phyloP scores from a whole-genome alignment of 2,113 vertebrate genomes.

The Herpailurus yagouaroundi region DNA sequence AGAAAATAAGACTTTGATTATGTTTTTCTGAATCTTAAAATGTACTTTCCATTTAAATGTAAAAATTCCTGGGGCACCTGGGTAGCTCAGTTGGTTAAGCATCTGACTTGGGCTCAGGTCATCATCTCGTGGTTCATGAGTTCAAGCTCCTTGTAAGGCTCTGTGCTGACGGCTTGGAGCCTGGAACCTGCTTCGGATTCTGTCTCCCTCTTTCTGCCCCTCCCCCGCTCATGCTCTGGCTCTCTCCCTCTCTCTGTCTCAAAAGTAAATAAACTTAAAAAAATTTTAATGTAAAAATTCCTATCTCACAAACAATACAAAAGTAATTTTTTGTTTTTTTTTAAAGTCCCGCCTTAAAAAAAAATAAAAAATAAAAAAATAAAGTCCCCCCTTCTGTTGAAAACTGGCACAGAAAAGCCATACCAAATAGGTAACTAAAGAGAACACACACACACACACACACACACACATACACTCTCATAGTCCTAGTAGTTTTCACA shows the following conservation, averaged over 20 bases:
- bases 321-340: not conserved
- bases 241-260: too few relatives aligned
- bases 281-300: not conserved
- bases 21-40: not conserved
- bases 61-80: not conserved
- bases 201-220: too few relatives aligned
- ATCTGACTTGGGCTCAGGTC: too few relatives aligned
- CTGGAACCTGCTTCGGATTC: too few relatives aligned
- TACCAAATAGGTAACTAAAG: not conserved
- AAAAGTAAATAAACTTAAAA: too few relatives aligned
- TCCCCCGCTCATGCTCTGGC: too few relatives aligned
- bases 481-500: not conserved
- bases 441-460: not conserved
- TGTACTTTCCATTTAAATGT: constrained; percentile 37
- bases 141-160: too few relatives aligned
- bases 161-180: too few relatives aligned
- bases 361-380: too few relatives aligned
- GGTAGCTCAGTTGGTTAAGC: too few relatives aligned
- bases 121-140: too few relatives aligned
- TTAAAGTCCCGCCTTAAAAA: not conserved
- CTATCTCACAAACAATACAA: not conserved
- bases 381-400: not conserved
- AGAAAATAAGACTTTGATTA: not conserved
- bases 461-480: not conserved
- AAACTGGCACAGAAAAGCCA: not conserved